Percentiles rank a stretch among this genome's conserved stretches.
phyloP scores from a whole-genome alignment of 2,797 vertebrate genomes.

The Lepilemur septentrionalis region DNA sequence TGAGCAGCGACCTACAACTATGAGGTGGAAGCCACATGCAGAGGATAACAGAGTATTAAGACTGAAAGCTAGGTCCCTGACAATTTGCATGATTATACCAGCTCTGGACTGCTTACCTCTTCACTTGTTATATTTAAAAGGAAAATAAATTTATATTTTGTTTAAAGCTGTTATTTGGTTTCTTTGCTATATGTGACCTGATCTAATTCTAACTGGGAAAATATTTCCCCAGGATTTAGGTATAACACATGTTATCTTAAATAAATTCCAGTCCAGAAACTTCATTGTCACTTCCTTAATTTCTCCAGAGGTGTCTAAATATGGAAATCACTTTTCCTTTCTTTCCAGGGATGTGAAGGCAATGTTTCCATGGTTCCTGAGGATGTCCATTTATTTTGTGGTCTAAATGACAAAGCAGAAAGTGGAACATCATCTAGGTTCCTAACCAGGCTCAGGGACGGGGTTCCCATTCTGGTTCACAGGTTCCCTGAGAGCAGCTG shows the following conservation, averaged over 20 bases:
- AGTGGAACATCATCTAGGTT: not conserved
- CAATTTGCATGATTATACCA: not conserved
- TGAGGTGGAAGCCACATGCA: not conserved
- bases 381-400: not conserved
- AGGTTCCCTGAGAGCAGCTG: not conserved
- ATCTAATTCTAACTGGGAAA: not conserved
- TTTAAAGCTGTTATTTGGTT: not conserved
- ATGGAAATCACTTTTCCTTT: not conserved
- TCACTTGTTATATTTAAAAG: not conserved
- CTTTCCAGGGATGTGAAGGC: not conserved
- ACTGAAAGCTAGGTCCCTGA: not conserved
- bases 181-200: not conserved
- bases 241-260: not conserved
- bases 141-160: constrained; percentile 27
- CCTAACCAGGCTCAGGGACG: not conserved
- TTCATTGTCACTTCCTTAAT: not conserved
- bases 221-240: not conserved
- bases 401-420: not conserved
- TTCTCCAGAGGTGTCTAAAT: not conserved
- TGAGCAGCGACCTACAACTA: not conserved
- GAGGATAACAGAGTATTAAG: not conserved
- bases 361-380: not conserved
- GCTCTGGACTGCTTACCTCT: not conserved
- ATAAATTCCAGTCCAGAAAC: not conserved
- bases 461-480: not conserved